Percentiles rank a stretch among this genome's conserved stretches.
Conservation (phyloP, 2,797 vertebrate genomes). For the Lacerta viridis region DNA sequence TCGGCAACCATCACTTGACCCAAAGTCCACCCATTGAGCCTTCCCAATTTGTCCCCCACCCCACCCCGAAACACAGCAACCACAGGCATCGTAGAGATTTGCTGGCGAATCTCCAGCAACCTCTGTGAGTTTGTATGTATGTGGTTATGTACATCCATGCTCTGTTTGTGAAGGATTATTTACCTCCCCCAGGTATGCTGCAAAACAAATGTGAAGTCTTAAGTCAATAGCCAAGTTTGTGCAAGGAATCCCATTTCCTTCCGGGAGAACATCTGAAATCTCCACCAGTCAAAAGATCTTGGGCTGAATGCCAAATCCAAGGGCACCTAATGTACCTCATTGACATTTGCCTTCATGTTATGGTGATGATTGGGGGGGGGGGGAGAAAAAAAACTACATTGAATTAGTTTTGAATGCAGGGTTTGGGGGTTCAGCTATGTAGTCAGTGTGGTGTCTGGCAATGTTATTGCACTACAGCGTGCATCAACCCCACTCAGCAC, state of each 20-base stretch:
- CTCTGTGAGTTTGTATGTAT: too few species aligned
- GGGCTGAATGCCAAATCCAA: not conserved
- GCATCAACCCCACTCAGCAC: too few species aligned
- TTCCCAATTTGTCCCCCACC: not conserved
- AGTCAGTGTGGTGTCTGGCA: not conserved
- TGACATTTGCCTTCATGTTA: not conserved
- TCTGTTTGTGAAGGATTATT: slow-evolving; percentile 67
- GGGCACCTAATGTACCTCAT: not conserved
- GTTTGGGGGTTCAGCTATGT: not conserved
- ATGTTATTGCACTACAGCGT: not conserved
- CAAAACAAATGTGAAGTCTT: slow-evolving; percentile 67
- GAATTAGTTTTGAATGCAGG: not conserved
- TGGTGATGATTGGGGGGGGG: not conserved
- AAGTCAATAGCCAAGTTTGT: slow-evolving; percentile 56
- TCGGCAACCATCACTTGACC: too few species aligned
- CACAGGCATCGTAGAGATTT: slow-evolving; percentile 48
- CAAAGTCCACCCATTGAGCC: not conserved
- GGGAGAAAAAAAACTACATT: too few species aligned
- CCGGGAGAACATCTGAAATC: slow-evolving; percentile 50
- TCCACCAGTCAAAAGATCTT: not conserved
- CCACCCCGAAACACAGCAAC: slow-evolving; percentile 33
- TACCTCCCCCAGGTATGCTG: slow-evolving; percentile 51
- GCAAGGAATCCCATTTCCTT: slow-evolving; percentile 59
- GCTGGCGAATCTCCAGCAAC: slow-evolving; percentile 39
- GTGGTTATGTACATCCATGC: slow-evolving; percentile 45